Evolutionary conservation across 2,888 invertebrate genomes (phyloP), one percentile per base, ranked within the genome.

Genomic region (Ligdia adustata): DNA sequence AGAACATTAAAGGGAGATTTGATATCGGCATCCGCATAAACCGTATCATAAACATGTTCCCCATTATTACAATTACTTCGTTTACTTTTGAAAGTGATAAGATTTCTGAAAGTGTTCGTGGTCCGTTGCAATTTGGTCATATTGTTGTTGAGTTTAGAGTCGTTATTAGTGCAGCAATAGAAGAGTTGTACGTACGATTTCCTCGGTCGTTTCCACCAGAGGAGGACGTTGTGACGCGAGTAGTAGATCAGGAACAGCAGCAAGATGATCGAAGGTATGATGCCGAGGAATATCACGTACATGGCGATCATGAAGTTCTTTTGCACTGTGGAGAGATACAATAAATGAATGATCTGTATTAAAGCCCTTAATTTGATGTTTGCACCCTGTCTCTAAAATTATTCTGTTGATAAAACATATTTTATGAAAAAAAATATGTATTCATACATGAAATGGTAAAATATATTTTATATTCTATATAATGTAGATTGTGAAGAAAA

Each of bases 231-330:
- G 72, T 93, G 93, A 13, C 93, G 92, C 52, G 93, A 92, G 85
- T 96, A 96, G 92, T 96, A 97, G 40, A 93, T 77, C 22, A 95
- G 85, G 76, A 96, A 92, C 24, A 93, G 89, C 2, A 93, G 70
- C 12, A 95, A 79, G 1, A 94, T 92, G 27, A 95, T 80, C 47
- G 93, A 80, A 0, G 98, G 97, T 42, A 98, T 90, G 61, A 98
- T 93, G 13, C 96, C 95, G 64, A 98, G 92, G 92, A 98, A 97
- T 65, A 97, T 93, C 58, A 98, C 92, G 79, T 95, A 95, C 90
- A 98, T 91, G 18, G 95, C 95, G 51, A 95, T 94, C 73, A 96
- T 93, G 77, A 97, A 93, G 66, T 93, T 94, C 60, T 92, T 92
- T 74, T 93, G 92, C 56, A 94, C 97, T 97, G 92, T 55, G 43